Conservation (phyloP, 2,797 vertebrate species). For the Numenius phaeopus region DNA sequence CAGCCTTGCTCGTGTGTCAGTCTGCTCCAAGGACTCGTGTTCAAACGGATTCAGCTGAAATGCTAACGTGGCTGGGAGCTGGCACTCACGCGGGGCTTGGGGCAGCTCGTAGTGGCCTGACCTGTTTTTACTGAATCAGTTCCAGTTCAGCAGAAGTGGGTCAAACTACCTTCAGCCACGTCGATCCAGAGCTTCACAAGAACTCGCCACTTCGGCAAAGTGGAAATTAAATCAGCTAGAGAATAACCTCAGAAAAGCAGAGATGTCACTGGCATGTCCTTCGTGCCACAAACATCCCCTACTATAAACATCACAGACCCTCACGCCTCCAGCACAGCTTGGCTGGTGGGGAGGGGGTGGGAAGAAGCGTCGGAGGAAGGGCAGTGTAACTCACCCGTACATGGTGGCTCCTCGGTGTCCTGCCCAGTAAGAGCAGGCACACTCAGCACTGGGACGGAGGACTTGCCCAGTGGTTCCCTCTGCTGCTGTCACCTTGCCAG, state of each 20-base stretch:
- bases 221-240: constrained; percentile 6
- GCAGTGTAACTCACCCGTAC: neutral
- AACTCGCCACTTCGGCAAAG: neutral
- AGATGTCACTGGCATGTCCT: neutral
- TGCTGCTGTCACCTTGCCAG: neutral
- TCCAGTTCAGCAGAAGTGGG: constrained; percentile 60
- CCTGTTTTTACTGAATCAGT: constrained; percentile 54
- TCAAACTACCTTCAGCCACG: constrained; percentile 41
- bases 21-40: neutral
- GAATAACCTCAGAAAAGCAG: neutral
- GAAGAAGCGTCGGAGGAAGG: neutral
- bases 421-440: accelerated
- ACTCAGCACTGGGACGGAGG: neutral
- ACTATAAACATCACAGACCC: neutral
- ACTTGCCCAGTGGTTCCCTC: neutral
- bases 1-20: neutral
- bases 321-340: neutral
- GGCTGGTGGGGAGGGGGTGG: neutral
- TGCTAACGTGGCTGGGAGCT: neutral
- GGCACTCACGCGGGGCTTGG: neutral
- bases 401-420: neutral
- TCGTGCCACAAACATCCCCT: neutral
- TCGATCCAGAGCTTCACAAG: neutral
- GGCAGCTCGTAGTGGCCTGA: constrained; percentile 32
- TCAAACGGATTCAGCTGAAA: neutral